Evolutionary conservation across 2,113 vertebrate genomes (phyloP), one percentile per base, ranked within the genome.

Genomic region (Hemiscyllium ocellatum): DNA sequence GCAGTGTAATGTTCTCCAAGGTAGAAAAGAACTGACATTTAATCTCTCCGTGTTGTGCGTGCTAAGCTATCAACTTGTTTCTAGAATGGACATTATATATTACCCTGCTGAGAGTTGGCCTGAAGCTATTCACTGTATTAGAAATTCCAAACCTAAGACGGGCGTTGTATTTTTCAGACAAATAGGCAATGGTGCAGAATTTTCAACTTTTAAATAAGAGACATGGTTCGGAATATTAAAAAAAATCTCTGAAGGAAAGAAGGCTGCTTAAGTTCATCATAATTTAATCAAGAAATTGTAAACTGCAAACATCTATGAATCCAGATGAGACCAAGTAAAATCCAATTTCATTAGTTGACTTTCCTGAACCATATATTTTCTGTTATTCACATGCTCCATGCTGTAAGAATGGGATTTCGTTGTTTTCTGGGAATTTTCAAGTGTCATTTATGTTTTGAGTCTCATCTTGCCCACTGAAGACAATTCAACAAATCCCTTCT

Each of bases 21-120:
- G 56, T 66, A 93, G 65, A 66, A 66, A 93, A 33, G 61, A 93
- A 93, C 89, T 93, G 89, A 66, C 89, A 66, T 93, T 93, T 93
- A 93, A 93, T 93, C 89, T 93, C 89, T 66, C 56, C 61, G 61
- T 93, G 89, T 66, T 93, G 89, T 37, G 89, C 5, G 33, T 93
- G 17, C 89, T 66, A 93, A 93, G 89, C 61, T 93, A 66, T 93
- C 89, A 93, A 66, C 87, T 90, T 65, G 61, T 66, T 93, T 93
- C 89, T 22, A 22, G 61, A 37, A 66, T 93, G 89, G 89, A 66
- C 89, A n/a, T 66, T 93, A 66, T 93, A 93, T 93, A 66, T 93
- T 66, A 93, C 65, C 61, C n/a, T 66, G n/a, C 61, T n/a, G 61
- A 93, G 89, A 66, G 33, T 66, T 68, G 61, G 56, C 61, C 61